Evolutionary conservation across 2,797 vertebrate species (phyloP).

Genomic region (Amniataba percoides): DNA sequence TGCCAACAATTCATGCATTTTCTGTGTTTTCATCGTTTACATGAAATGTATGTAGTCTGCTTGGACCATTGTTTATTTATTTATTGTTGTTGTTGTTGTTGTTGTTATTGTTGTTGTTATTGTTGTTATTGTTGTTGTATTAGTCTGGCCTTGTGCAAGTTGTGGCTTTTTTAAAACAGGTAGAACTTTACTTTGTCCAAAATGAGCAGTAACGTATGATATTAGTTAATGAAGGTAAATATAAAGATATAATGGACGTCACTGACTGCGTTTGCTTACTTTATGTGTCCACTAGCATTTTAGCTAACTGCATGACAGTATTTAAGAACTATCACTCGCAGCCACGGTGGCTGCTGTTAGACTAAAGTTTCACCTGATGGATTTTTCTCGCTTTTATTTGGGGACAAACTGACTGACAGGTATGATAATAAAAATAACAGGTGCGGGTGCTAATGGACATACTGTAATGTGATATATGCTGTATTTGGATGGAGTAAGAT

Average conservation of each 20-base stretch:
- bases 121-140: not conserved
- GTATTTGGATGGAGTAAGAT: not conserved
- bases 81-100: too few relatives aligned
- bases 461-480: not conserved
- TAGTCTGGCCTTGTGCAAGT: not conserved
- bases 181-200: too few relatives aligned
- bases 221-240: not conserved
- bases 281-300: too few relatives aligned
- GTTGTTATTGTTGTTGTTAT: not conserved
- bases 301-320: not conserved
- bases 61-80: too few relatives aligned
- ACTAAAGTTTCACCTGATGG: too few relatives aligned
- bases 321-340: not conserved
- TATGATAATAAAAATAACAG: not conserved
- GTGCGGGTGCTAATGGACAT: not conserved
- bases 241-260: too few relatives aligned
- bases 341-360: not conserved
- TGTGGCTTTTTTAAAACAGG: too few relatives aligned
- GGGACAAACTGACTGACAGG: not conserved
- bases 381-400: not conserved
- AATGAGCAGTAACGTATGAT: too few relatives aligned
- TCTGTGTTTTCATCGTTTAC: too few relatives aligned
- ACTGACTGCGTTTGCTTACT: too few relatives aligned
- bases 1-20: too few relatives aligned
- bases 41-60: too few relatives aligned